Evolutionary conservation across 92 coral and sea anemone genomes (phyloP).

Genomic region (Epizoanthus stellaris): DNA sequence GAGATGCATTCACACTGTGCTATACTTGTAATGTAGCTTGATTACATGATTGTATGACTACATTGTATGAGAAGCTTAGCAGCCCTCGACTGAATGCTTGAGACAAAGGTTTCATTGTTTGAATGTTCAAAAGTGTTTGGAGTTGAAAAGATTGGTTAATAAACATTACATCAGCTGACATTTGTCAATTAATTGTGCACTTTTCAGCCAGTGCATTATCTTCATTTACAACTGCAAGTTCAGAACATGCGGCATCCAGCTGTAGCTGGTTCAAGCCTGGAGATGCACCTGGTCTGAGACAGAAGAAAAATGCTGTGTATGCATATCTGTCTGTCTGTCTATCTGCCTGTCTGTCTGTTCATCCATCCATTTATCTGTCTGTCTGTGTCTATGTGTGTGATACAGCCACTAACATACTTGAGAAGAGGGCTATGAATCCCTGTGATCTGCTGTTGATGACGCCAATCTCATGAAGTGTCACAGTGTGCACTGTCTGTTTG

Average conservation of each 20-base stretch:
- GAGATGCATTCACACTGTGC: not conserved
- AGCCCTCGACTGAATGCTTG: no score
- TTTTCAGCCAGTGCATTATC: no score
- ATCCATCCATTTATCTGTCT: not conserved
- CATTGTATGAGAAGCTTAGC: no score
- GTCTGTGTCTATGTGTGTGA: not conserved
- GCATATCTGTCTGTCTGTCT: not conserved
- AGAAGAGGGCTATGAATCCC: conserved; percentile 95
- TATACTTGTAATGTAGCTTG: not conserved
- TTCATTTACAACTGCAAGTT: no score
- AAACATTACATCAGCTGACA: no score
- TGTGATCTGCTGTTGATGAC: conserved; percentile 99
- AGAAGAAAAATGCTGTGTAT: not conserved
- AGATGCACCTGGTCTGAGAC: no score
- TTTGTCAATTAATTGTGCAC: no score
- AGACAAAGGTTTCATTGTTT: no score
- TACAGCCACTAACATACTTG: conserved; percentile 57
- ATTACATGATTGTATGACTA: not conserved
- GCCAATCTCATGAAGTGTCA: conserved; percentile 93
- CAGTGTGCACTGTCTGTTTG: conserved; percentile 72
- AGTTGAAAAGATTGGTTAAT: no score
- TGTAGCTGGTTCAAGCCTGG: no score
- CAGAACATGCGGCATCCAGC: no score
- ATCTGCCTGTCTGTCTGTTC: not conserved
- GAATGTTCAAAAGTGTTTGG: no score